phyloP scores from a whole-genome alignment of 2,888 invertebrate genomes.

The Ectobius pallidus region DNA sequence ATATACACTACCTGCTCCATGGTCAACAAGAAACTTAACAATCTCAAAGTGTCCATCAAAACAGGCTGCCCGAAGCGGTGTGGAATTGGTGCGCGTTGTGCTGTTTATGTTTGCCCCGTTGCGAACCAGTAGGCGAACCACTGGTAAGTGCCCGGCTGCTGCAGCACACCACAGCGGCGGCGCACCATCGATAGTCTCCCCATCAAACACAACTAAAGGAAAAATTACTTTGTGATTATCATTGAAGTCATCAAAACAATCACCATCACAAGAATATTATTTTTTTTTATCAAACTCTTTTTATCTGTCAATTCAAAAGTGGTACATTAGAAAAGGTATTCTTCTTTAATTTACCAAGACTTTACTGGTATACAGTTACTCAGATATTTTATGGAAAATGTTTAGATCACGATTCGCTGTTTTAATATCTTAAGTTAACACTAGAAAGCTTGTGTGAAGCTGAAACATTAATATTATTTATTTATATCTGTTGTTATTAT shows the following conservation, averaged over 20 bases:
- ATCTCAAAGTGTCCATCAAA: constrained; percentile 96
- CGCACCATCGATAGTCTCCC: constrained; percentile 95
- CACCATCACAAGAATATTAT: neutral
- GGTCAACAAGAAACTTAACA: constrained; percentile 88
- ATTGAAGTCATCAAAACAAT: neutral
- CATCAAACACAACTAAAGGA: constrained; percentile 87
- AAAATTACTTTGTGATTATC: neutral
- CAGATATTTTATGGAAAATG: too few relatives aligned
- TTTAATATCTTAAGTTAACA: too few relatives aligned
- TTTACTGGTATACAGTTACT: too few relatives aligned
- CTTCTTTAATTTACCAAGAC: too few relatives aligned
- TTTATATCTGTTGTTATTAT: too few relatives aligned
- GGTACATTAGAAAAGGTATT: too few relatives aligned
- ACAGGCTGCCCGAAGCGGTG: constrained; percentile 93
- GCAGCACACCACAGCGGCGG: constrained; percentile 98
- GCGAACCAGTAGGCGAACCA: constrained; percentile 83
- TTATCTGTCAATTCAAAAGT: too few relatives aligned
- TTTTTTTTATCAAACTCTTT: neutral
- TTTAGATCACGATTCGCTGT: too few relatives aligned
- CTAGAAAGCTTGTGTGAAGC: too few relatives aligned
- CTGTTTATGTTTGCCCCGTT: constrained; percentile 92
- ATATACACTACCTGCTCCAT: constrained; percentile 89
- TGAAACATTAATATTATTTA: too few relatives aligned
- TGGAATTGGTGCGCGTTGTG: constrained; percentile 92
- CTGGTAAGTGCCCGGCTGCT: constrained; percentile 89